Percentiles rank a stretch among this genome's conserved stretches.
These are phyloP conservation scores for Anarsia innoxiella DNA, from an alignment of 2,888 invertebrate genomes.

Conservation along the genomic window DNA sequence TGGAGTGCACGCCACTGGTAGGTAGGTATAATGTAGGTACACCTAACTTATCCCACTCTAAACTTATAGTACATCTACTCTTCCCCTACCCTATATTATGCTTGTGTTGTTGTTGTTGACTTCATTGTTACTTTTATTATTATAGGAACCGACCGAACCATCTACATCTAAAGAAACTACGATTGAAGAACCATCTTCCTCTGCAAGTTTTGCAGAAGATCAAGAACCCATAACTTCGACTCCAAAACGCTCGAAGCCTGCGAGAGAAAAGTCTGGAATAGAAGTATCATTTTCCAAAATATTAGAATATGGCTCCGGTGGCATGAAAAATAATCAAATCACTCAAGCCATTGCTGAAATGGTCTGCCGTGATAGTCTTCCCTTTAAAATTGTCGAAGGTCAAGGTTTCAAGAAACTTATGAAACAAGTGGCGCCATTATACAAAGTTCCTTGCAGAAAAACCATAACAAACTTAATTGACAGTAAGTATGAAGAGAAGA, in stretches of 20 bases:
- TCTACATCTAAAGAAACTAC: background rate
- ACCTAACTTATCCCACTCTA: too few species aligned
- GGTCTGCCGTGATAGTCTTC: conserved; percentile 21
- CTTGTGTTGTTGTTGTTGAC: too few species aligned
- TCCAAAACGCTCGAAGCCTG: conserved; percentile 11
- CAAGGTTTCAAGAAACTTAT: conserved; percentile 19
- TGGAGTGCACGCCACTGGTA: too few species aligned
- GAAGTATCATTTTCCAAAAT: conserved; percentile 15
- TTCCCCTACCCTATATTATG: too few species aligned
- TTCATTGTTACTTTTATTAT: background rate
- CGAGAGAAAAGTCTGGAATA: conserved; percentile 10
- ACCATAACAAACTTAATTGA: conserved; percentile 19
- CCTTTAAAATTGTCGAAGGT: conserved; percentile 19
- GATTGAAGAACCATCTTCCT: background rate
- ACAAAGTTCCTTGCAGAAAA: conserved; percentile 23
- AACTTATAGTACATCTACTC: too few species aligned
- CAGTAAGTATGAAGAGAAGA: conserved; percentile 21
- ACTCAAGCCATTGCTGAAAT: conserved; percentile 15
- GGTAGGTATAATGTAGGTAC: too few species aligned
- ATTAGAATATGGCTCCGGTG: conserved; percentile 10
- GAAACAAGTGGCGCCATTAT: conserved; percentile 17
- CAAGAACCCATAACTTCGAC: conserved; percentile 9
- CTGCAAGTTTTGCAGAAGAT: conserved; percentile 8
- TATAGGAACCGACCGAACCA: background rate
- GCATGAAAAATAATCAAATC: conserved; percentile 13